These are phyloP conservation scores for Eupithecia centaureata DNA, from an alignment of 2,888 invertebrate genomes.

Conservation along the genomic window DNA sequence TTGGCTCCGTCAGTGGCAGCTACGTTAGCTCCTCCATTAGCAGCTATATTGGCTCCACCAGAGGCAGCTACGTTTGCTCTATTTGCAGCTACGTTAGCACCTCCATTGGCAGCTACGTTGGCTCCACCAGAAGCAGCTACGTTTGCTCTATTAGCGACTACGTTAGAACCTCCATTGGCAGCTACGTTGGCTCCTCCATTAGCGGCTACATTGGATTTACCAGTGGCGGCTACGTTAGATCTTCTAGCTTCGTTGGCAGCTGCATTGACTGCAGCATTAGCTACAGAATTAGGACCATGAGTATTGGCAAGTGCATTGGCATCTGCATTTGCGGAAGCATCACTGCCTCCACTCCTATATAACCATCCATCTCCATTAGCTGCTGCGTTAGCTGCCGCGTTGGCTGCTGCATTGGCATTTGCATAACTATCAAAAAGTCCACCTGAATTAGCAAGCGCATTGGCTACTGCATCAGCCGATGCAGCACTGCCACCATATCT, in stretches of 20 bases:
- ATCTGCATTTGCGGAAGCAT: no score
- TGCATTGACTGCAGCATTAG: not conserved
- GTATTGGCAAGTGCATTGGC: no score
- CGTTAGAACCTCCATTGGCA: not conserved
- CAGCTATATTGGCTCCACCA: not conserved
- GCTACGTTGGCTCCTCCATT: not conserved
- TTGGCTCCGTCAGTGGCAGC: not conserved
- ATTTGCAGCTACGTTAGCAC: not conserved
- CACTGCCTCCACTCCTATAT: no score
- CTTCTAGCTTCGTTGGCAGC: not conserved
- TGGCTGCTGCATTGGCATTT: not conserved
- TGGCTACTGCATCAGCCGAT: not conserved
- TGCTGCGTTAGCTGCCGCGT: not conserved
- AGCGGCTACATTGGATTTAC: not conserved
- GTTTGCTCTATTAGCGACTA: not conserved
- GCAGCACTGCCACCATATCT: not conserved
- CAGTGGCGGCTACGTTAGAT: no score
- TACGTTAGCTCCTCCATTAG: not conserved
- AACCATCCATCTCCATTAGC: not conserved
- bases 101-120: constrained; percentile 2
- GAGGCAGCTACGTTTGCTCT: not conserved
- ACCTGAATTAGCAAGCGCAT: not conserved
- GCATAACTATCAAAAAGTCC: not conserved
- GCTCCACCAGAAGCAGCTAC: not conserved
- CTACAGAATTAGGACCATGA: not conserved